Evolutionary conservation across 2,113 vertebrate genomes (phyloP), one percentile per base, ranked within the genome.

Genomic region (Phaethon lepturus): DNA sequence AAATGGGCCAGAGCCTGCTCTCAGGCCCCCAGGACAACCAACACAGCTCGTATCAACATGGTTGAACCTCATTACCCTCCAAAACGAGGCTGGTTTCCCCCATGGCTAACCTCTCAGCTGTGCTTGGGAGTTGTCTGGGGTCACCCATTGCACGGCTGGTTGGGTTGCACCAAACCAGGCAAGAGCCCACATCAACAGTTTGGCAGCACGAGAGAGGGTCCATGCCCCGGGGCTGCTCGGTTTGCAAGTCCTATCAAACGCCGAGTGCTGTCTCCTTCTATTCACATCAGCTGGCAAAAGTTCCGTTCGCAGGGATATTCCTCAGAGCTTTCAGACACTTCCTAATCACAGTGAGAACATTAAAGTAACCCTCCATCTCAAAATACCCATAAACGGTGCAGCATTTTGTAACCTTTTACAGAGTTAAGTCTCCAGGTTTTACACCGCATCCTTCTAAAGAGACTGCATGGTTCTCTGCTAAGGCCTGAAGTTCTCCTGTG

Each of bases 221-320:
- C 2, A 0, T 12, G 31, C 4, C 16, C 53, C 0, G 0, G 13
- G 0, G 0, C 50, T 58, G 60, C 74, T 58, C 1, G 0, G 13
- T 49, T n/a, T 50, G 38, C 18, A 9, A 64, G 10, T n/a, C 50
- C 16, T 25, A 20, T 29, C 33, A 33, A 71, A 66, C 0, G 2
- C 10, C 8, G 7, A 64, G 33, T 5, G 17, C 40, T 10, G 5
- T 28, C 50, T 49, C 33, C 49, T 52, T 66, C 73, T 62, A 26
- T 7, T 72, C n/a, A 60, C 47, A 45, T 10, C 69, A 76, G 40
- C 18, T 29, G 10, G 35, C 14, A 62, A 26, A n/a, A 40, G n/a
- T 66, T 67, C 29, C 0, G 0, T 62, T 10, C 28, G 20, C 12
- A 22, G 42, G 42, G 25, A 58, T 59, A 52, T 28, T 58, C 44